phyloP scores from a whole-genome alignment of 2,113 vertebrate species.

The Eonycteris spelaea region DNA sequence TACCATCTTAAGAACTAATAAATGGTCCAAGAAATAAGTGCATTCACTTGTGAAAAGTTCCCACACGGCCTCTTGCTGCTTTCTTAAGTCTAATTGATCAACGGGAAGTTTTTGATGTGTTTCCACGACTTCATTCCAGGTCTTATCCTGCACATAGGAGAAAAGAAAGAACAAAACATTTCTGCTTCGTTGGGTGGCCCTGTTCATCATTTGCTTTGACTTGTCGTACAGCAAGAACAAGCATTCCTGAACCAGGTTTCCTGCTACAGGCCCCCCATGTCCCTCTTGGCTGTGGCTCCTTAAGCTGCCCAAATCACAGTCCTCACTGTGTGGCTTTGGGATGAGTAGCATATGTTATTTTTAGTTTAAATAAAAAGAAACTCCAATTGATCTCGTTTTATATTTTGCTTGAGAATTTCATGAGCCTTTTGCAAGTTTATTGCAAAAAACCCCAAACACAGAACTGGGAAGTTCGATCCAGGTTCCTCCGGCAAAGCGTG shows the following conservation, averaged over 20 bases:
- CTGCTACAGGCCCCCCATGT: neutral
- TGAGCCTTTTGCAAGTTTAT: neutral
- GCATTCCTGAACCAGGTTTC: neutral
- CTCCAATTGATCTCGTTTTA: neutral
- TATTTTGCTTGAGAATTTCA: neutral
- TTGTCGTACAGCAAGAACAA: neutral
- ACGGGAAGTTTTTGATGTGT: slow-evolving; percentile 74
- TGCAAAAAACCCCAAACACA: neutral
- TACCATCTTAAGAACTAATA: slow-evolving; percentile 95
- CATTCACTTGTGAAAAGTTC: slow-evolving; percentile 95
- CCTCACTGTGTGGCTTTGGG: neutral
- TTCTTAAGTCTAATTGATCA: slow-evolving; percentile 73
- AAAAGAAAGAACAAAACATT: slow-evolving; percentile 54
- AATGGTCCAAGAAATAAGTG: slow-evolving; percentile 93
- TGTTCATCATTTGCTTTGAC: neutral
- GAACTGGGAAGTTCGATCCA: neutral
- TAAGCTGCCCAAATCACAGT: neutral
- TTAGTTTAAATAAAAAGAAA: neutral
- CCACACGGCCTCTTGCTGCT: slow-evolving; percentile 89
- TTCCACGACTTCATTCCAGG: slow-evolving; percentile 87
- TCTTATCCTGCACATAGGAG: slow-evolving; percentile 81
- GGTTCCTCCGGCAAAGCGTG: neutral
- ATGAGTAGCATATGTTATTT: neutral
- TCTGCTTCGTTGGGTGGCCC: neutral
- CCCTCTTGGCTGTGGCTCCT: too few species aligned